These are phyloP conservation scores for Azorinus chamasolen DNA, from an alignment of 2,888 invertebrate species.

Conservation along the genomic window DNA sequence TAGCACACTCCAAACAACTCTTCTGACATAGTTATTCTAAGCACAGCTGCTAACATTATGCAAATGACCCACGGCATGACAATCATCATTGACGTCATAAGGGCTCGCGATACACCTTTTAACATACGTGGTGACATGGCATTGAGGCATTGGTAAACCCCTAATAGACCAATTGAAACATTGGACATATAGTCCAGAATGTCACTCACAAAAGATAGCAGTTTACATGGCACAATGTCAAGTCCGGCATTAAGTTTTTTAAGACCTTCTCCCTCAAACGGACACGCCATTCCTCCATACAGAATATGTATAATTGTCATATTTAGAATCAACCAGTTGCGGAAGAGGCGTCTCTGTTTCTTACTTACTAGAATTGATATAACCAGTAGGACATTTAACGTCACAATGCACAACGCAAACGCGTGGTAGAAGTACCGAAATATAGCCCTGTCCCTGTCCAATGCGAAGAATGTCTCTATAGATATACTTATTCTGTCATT, in stretches of 20 bases:
- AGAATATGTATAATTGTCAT: constrained; percentile 50
- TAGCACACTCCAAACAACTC: constrained; percentile 57
- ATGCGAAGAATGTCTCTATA: neutral
- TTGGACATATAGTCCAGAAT: constrained; percentile 51
- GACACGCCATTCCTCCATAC: constrained; percentile 47
- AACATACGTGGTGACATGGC: constrained; percentile 46
- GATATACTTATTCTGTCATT: neutral
- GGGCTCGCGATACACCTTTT: constrained; percentile 51
- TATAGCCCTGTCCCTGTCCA: constrained; percentile 1
- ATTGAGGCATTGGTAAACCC: constrained; percentile 51
- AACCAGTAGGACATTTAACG: constrained; percentile 33
- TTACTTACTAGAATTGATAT: constrained; percentile 36
- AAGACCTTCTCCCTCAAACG: constrained; percentile 46
- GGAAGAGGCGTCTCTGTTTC: constrained; percentile 57
- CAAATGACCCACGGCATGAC: constrained; percentile 58
- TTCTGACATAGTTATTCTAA: constrained; percentile 61
- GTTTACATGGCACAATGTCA: constrained; percentile 46
- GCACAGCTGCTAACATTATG: constrained; percentile 44
- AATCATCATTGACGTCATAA: constrained; percentile 52
- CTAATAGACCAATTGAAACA: constrained; percentile 54
- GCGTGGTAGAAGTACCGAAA: constrained; percentile 47
- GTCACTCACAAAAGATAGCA: constrained; percentile 43
- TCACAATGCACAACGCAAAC: constrained; percentile 39
- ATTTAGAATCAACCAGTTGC: constrained; percentile 58
- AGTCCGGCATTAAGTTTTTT: constrained; percentile 24